Percentiles rank a stretch among this genome's conserved stretches.
Evolutionary conservation across 2,797 vertebrate species (phyloP).

Genomic region (Enteromius mattozi): DNA sequence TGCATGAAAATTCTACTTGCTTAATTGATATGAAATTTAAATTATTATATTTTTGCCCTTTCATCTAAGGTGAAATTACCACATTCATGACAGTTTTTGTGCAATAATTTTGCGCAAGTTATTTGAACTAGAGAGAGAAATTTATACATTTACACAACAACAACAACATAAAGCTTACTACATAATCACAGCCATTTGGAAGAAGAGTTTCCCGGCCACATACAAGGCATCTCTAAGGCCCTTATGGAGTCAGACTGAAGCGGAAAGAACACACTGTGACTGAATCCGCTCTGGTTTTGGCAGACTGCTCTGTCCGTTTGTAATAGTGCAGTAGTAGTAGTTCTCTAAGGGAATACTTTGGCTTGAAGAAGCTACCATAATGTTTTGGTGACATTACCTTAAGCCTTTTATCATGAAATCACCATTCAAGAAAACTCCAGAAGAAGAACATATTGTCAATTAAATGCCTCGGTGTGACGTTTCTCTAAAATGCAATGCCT

Average conservation of each 20-base stretch:
- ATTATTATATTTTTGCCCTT: too few species aligned
- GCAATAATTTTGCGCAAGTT: too few species aligned
- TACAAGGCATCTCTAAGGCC: not conserved
- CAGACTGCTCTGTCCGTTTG: slow-evolving; percentile 1
- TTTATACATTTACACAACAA: not conserved
- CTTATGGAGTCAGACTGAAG: not conserved
- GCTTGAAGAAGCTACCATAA: not conserved
- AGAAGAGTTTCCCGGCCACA: not conserved
- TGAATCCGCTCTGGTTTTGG: not conserved
- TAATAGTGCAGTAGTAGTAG: not conserved
- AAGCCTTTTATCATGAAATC: not conserved
- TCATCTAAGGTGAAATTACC: not conserved
- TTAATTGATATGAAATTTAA: not conserved
- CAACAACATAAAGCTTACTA: not conserved
- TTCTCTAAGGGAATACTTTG: not conserved
- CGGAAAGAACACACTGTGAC: not conserved
- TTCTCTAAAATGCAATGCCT: slow-evolving; percentile 13
- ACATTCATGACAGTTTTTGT: not conserved
- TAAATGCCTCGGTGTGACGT: slow-evolving; percentile 12
- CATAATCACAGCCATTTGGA: not conserved
- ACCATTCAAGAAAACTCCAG: not conserved
- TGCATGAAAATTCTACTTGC: not conserved
- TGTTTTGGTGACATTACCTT: not conserved
- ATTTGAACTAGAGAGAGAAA: not conserved
- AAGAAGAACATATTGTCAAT: not conserved